Evolutionary conservation across 1,140 invertebrate genomes (phyloP).

Genomic region (Babylonia areolata): DNA sequence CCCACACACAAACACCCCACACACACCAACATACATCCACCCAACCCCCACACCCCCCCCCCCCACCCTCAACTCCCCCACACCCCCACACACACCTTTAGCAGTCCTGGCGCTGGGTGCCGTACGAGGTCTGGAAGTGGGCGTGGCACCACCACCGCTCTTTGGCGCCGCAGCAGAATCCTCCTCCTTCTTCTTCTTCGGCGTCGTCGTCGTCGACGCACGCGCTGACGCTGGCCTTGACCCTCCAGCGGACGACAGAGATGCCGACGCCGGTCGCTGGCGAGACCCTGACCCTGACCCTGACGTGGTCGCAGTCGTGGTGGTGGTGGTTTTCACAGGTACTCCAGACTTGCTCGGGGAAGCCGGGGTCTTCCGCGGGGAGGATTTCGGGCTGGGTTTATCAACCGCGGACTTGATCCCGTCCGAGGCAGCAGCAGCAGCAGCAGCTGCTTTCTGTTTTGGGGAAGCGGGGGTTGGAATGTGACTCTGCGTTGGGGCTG

Average conservation of each 20-base stretch:
- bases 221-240: constrained; percentile 27
- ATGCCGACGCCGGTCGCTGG: constrained; percentile 3
- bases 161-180: constrained; percentile 21
- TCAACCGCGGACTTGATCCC: neutral
- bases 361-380: neutral
- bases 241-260: neutral
- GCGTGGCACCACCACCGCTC: neutral
- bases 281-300: neutral
- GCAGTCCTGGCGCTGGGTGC: neutral
- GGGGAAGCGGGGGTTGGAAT: constrained; percentile 7
- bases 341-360: constrained; percentile 29
- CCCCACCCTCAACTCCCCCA: neutral
- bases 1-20: neutral
- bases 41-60: too few species aligned
- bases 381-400: constrained; percentile 22
- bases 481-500: neutral
- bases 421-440: neutral
- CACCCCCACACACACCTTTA: constrained; percentile 24
- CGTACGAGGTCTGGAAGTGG: constrained; percentile 18
- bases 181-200: too few species aligned
- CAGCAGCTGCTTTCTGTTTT: neutral
- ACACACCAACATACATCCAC: too few species aligned
- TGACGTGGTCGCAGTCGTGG: neutral
- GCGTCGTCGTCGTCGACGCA: too few species aligned
- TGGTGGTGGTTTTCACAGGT: constrained; percentile 33